Evolutionary conservation across 1,140 invertebrate genomes (phyloP).

Genomic region (Monomorium pharaonis): DNA sequence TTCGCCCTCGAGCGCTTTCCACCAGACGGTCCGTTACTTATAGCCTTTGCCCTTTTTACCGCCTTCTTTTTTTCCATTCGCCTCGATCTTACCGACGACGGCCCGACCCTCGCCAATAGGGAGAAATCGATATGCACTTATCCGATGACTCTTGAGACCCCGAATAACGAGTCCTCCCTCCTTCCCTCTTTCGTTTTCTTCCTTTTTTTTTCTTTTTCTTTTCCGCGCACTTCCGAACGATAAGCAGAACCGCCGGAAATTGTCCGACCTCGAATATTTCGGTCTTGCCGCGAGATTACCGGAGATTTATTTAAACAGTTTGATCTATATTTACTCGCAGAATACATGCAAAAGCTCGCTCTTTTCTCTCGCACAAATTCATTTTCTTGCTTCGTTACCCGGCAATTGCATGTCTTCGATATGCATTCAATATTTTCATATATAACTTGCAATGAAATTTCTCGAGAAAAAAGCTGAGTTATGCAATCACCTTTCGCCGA

Average conservation of each 20-base stretch:
- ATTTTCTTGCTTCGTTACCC: not conserved
- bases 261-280: slow-evolving; percentile 44
- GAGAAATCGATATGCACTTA: slow-evolving; percentile 81
- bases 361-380: not conserved
- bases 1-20: slow-evolving; percentile 82
- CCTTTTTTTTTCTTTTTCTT: slow-evolving; percentile 1
- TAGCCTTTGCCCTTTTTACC: slow-evolving; percentile 82
- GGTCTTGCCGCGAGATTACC: not conserved
- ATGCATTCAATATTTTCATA: not conserved
- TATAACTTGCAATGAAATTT: not conserved
- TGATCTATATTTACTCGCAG: not conserved
- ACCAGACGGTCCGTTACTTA: slow-evolving; percentile 85
- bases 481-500: not conserved
- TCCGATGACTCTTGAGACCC: slow-evolving; percentile 72
- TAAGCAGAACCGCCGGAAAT: slow-evolving; percentile 58
- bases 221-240: slow-evolving; percentile 20
- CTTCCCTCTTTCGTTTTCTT: not conserved
- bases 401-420: not conserved
- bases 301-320: slow-evolving; percentile 31
- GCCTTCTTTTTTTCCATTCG: slow-evolving; percentile 76
- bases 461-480: not conserved
- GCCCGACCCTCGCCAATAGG: slow-evolving; percentile 69
- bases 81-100: slow-evolving; percentile 71
- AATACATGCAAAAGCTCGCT: not conserved
- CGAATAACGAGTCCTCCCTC: slow-evolving; percentile 58